phyloP scores from a whole-genome alignment of 2,888 invertebrate species.

The Agonopterix subpropinquella region DNA sequence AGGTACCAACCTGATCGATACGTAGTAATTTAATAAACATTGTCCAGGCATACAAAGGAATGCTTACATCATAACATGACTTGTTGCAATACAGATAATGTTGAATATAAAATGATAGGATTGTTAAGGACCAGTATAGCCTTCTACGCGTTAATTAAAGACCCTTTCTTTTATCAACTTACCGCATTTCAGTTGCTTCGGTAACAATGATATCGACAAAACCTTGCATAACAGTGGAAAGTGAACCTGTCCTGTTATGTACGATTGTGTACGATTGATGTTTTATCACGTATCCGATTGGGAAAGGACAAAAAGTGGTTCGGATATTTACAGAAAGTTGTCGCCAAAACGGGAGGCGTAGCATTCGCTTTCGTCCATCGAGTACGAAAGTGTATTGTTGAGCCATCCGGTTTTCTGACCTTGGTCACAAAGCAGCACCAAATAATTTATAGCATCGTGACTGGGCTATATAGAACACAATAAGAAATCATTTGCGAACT shows the following conservation, averaged over 20 bases:
- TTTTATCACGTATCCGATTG: slow-evolving; percentile 57
- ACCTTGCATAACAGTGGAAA: slow-evolving; percentile 59
- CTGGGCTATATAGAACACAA: slow-evolving; percentile 46
- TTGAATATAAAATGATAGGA: too few species aligned
- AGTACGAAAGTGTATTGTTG: slow-evolving; percentile 61
- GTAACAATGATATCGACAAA: slow-evolving; percentile 40
- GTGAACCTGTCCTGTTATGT: slow-evolving; percentile 53
- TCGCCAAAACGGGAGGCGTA: slow-evolving; percentile 55
- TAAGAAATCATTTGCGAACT: slow-evolving; percentile 53
- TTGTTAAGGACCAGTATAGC: not conserved
- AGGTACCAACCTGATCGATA: too few species aligned
- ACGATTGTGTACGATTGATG: slow-evolving; percentile 42
- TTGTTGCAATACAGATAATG: too few species aligned
- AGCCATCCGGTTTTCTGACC: slow-evolving; percentile 56
- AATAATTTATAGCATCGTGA: slow-evolving; percentile 46
- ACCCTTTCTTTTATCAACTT: slow-evolving; percentile 40
- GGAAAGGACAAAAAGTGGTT: slow-evolving; percentile 68
- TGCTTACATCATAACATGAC: too few species aligned
- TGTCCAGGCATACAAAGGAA: too few species aligned
- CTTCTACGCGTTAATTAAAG: slow-evolving; percentile 51
- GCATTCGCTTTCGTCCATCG: slow-evolving; percentile 65
- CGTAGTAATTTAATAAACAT: too few species aligned
- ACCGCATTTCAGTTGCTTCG: slow-evolving; percentile 18
- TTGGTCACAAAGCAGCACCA: slow-evolving; percentile 44
- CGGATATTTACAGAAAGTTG: slow-evolving; percentile 63